Percentiles rank a stretch among this genome's conserved stretches.
These are phyloP conservation scores for Parazoanthus darwini DNA, from an alignment of 92 coral and sea anemone genomes.

Conservation along the genomic window DNA sequence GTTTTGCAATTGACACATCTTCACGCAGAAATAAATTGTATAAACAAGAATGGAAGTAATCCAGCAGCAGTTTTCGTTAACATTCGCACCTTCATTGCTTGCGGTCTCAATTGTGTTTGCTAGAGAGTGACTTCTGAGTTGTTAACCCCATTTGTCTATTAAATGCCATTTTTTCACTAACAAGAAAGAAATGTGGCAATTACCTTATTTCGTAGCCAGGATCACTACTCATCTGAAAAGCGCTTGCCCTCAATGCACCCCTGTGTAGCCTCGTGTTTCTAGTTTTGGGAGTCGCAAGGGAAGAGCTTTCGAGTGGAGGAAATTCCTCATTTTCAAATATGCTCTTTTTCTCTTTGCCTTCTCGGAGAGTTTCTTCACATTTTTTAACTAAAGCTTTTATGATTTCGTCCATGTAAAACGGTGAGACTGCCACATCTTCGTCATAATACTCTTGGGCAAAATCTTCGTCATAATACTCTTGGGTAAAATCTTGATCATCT, in stretches of 20 bases:
- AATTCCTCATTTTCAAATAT: constrained; percentile 53
- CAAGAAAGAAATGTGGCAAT: background rate
- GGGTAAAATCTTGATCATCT: constrained; percentile 38
- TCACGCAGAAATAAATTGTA: too few relatives aligned
- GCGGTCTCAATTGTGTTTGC: too few relatives aligned
- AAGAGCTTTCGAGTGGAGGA: constrained; percentile 46
- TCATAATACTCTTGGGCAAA: constrained; percentile 49
- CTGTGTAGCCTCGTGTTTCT: background rate
- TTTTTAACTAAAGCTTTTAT: constrained; percentile 66
- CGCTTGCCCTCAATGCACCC: background rate
- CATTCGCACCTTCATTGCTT: too few relatives aligned
- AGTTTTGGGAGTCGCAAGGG: constrained; percentile 1
- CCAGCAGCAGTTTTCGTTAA: too few relatives aligned
- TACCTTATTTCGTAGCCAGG: constrained; percentile 41
- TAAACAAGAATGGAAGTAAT: too few relatives aligned
- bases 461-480: constrained; percentile 24
- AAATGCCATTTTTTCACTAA: too few relatives aligned
- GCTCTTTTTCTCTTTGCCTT: constrained; percentile 1
- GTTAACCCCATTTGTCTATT: too few relatives aligned
- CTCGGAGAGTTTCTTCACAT: constrained; percentile 50
- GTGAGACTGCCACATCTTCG: constrained; percentile 64
- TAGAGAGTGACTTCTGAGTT: too few relatives aligned
- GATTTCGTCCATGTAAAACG: constrained; percentile 66
- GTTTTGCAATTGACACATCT: too few relatives aligned
- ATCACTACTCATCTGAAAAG: background rate